phyloP scores from a whole-genome alignment of 2,113 vertebrate genomes.

The Psilopsiagon aymara region DNA sequence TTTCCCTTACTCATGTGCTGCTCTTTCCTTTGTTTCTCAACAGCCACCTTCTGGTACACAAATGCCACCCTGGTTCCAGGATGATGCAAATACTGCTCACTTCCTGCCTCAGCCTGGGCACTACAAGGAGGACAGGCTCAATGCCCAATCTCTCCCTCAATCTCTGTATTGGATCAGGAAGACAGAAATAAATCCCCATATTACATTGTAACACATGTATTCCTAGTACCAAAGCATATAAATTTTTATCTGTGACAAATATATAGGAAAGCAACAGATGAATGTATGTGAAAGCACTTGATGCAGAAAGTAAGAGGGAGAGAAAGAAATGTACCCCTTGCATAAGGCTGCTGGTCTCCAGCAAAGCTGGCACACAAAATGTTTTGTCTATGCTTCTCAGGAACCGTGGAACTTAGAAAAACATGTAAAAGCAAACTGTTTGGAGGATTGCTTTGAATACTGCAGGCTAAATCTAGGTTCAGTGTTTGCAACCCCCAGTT shows the following conservation, averaged over 20 bases:
- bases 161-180: not conserved
- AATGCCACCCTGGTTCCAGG: not conserved
- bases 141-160: not conserved
- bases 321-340: not conserved
- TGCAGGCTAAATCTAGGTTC: not conserved
- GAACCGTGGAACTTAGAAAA: not conserved
- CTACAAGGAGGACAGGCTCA: not conserved
- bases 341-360: not conserved
- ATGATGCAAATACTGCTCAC: not conserved
- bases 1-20: not conserved
- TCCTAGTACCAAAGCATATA: not conserved
- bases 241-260: not conserved
- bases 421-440: not conserved
- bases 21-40: not conserved
- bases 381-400: not conserved
- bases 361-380: not conserved
- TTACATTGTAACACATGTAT: not conserved
- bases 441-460: not conserved
- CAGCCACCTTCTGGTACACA: not conserved
- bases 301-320: not conserved
- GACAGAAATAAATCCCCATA: not conserved
- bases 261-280: not conserved
- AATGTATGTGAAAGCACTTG: accelerated
- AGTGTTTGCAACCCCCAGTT: not conserved
- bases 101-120: not conserved